phyloP scores from a whole-genome alignment of 2,888 invertebrate species.

The Autographa gamma region DNA sequence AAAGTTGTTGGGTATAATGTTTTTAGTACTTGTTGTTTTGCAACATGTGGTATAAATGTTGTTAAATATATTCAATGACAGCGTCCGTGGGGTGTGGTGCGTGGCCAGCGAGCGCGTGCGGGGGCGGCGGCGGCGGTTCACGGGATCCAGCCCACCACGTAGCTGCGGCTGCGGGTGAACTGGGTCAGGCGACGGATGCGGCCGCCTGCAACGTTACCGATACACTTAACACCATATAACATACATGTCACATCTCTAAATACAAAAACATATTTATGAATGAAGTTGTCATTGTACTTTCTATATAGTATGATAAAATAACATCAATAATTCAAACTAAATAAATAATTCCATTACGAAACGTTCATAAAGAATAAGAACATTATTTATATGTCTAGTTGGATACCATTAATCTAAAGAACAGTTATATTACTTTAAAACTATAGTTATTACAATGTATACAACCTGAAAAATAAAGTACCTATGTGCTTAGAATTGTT shows the following conservation, averaged over 20 bases:
- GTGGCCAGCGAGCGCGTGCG: slow-evolving; percentile 53
- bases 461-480: too few species aligned
- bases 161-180: slow-evolving; percentile 93
- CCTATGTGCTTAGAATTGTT: too few species aligned
- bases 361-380: too few species aligned
- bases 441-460: too few species aligned
- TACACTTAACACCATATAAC: background rate
- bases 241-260: background rate
- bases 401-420: too few species aligned
- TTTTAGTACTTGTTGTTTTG: background rate
- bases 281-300: too few species aligned
- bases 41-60: background rate
- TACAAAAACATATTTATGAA: too few species aligned
- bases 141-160: slow-evolving; percentile 92
- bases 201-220: slow-evolving; percentile 84
- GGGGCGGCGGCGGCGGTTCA: slow-evolving; percentile 60
- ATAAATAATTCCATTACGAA: too few species aligned
- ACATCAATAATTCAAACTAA: too few species aligned
- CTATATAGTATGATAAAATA: too few species aligned
- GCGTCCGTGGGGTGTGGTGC: slow-evolving; percentile 38
- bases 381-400: too few species aligned
- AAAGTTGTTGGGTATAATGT: background rate
- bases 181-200: slow-evolving; percentile 94
- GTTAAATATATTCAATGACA: slow-evolving; percentile 61
- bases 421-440: too few species aligned